These are phyloP conservation scores for Macaca mulatta DNA, from an alignment of 2,113 vertebrate genomes.

Conservation along the genomic window DNA sequence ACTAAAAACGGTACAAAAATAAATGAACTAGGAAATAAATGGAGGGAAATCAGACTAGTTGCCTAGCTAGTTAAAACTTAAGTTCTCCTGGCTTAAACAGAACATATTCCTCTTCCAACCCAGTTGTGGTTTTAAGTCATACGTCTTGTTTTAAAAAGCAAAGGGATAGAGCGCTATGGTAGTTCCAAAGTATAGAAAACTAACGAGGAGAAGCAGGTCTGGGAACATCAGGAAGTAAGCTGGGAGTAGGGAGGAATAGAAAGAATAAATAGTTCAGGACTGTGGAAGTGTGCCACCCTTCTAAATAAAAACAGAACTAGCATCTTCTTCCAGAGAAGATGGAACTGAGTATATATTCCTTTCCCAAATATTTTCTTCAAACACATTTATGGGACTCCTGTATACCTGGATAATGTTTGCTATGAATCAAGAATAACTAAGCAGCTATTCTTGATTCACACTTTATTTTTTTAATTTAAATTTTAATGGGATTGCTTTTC, in stretches of 20 bases:
- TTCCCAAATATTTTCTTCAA: not conserved
- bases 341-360: not conserved
- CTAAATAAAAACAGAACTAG: not conserved
- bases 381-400: not conserved
- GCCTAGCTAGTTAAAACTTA: not conserved
- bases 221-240: not conserved
- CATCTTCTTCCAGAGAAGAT: not conserved
- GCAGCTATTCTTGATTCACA: conserved; percentile 15
- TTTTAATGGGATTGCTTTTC: conserved; percentile 26
- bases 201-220: not conserved
- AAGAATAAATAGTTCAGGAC: not conserved
- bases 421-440: conserved; percentile 15
- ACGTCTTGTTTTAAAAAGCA: conserved; percentile 12
- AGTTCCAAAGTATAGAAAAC: not conserved
- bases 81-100: conserved; percentile 10
- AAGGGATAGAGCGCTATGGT: not conserved
- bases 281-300: not conserved
- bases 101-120: not conserved
- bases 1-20: conserved; percentile 36
- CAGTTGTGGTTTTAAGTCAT: not conserved
- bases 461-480: conserved; percentile 33
- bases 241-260: not conserved
- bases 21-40: not conserved
- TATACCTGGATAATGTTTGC: conserved; percentile 42
- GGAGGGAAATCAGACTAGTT: not conserved